Conservation (phyloP, 2,113 vertebrate species). For the Lepus americanus region DNA sequence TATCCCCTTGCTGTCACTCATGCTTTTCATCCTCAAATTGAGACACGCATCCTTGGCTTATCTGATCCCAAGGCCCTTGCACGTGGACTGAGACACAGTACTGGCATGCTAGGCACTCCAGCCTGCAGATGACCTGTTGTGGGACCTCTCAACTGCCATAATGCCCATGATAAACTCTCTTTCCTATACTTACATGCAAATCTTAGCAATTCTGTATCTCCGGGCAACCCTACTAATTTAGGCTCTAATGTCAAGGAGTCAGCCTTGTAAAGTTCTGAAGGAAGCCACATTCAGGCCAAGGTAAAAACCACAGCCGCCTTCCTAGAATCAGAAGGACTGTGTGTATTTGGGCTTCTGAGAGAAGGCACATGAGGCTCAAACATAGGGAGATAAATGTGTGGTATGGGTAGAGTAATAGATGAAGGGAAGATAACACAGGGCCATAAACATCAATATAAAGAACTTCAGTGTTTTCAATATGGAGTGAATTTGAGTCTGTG, state of each 20-base stretch:
- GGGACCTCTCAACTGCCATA: no score
- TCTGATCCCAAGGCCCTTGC: no score
- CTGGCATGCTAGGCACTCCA: no score
- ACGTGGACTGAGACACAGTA: no score
- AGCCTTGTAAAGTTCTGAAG: background rate
- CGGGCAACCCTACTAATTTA: no score
- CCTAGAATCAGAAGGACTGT: background rate
- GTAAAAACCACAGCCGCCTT: fast-evolving
- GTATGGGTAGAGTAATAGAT: background rate
- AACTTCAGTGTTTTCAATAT: background rate
- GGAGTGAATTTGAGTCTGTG: background rate
- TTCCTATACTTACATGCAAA: no score
- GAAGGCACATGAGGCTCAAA: background rate
- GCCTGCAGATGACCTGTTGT: no score
- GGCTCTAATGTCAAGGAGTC: background rate
- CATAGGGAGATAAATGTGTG: background rate
- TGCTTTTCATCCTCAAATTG: no score
- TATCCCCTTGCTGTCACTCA: no score
- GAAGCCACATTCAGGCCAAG: background rate
- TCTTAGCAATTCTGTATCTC: no score
- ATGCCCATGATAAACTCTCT: no score
- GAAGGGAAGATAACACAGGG: background rate
- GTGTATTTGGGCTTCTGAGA: background rate
- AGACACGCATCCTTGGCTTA: no score
- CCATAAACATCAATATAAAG: fast-evolving